Percentiles rank a stretch among this genome's conserved stretches.
Evolutionary conservation across 2,888 invertebrate species (phyloP).

Genomic region (Pediacus dermestoides): DNA sequence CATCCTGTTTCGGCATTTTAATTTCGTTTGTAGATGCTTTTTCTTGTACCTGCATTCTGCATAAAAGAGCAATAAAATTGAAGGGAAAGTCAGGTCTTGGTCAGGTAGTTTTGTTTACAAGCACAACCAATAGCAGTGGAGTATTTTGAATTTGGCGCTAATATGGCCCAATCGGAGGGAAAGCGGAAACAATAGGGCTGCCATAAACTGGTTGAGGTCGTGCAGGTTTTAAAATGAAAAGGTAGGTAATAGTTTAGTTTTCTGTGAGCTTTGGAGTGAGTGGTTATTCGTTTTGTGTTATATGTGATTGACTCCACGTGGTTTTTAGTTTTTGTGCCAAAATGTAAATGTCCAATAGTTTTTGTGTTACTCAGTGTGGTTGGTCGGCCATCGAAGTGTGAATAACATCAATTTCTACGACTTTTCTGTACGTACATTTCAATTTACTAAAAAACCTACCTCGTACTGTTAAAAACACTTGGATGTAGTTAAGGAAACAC

Average conservation of each 20-base stretch:
- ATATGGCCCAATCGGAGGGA: background rate
- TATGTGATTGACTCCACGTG: no score
- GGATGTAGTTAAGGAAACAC: conserved; percentile 29
- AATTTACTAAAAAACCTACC: conserved; percentile 41
- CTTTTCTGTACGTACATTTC: conserved; percentile 46
- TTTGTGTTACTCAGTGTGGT: conserved; percentile 60
- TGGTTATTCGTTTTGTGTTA: no score
- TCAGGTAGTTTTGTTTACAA: no score
- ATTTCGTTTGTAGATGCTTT: conserved; percentile 7
- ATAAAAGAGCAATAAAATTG: conserved; percentile 1
- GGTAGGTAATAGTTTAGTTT: no score
- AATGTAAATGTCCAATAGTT: conserved; percentile 23
- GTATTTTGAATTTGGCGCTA: conserved; percentile 7
- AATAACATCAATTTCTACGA: conserved; percentile 59
- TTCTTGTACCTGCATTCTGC: conserved; percentile 12
- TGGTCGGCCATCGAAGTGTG: conserved; percentile 70
- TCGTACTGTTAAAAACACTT: conserved; percentile 36
- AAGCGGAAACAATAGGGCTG: conserved; percentile 6
- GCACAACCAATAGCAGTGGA: no score
- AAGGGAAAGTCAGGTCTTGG: conserved; percentile 7
- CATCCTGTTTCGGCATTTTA: conserved; percentile 9
- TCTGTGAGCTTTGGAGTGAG: no score
- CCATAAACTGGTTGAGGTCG: no score
- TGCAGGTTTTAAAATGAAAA: no score
- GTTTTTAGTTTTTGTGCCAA: no score